Evolutionary conservation across 2,113 vertebrate species (phyloP), one percentile per base, ranked within the genome.

Genomic region (Alces alces): DNA sequence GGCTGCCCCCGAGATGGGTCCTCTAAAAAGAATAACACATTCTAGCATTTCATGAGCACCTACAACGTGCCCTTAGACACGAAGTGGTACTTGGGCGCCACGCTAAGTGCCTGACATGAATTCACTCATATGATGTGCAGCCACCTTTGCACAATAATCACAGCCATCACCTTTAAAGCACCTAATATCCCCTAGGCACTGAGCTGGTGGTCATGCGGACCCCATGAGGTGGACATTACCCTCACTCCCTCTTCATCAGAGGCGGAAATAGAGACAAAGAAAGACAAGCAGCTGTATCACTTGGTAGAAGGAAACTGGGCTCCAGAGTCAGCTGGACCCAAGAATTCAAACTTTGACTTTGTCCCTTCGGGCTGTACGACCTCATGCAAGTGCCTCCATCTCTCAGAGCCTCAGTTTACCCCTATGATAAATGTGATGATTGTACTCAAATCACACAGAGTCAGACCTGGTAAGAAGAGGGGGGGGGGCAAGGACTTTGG

Each of bases 381-480:
- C 61, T 36, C 76, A 21, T 0, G 0, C 6, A 50, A 25, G 61
- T 3, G 43, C 45, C 28, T 39, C 60, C 1, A 23, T n/a, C 16
- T 39, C 60, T 57, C 27, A 0, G 52, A 58, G 95, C 89, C 95
- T 97, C 83, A 5, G 86, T 93, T 78, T 91, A 17, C 23, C 50
- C 45, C 57, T 61, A 92, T 27, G 30, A 66, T 33, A 76, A 45
- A 43, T 2, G 11, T 36, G 89, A 10, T 7, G 43, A 5, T 6
- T 33, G 52, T 25, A 0, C 39, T 84, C 15, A 2, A 5, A 61
- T n/a, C 87, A n/a, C 14, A 25, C 55, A 45, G 7, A 92, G 54
- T 21, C 82, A 76, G 78, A 13, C 12, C 47, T 19, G 47, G 7
- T 12, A 23, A 55, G 43, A 43, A 43, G 27, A 11, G 30, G 12